Evolutionary conservation across 2,888 invertebrate genomes (phyloP), one percentile per base, ranked within the genome.

Genomic region (Pyrrhia umbra): DNA sequence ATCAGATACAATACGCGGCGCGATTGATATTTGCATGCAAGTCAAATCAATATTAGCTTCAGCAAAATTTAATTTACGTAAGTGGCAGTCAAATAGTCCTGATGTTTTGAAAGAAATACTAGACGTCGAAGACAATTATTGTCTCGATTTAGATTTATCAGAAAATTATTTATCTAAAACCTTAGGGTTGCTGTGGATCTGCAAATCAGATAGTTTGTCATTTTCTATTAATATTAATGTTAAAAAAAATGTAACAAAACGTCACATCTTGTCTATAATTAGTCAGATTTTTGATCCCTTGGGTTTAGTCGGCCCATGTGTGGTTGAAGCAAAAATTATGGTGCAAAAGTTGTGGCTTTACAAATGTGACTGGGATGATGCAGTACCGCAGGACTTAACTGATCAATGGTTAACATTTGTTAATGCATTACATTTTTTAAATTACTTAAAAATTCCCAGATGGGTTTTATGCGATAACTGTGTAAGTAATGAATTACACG

Each of bases 41-140:
- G 6, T 50, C 10, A 25, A 40, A 34, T 37, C 23, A 0, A 34
- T 50, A 13, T 4, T 62, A 50, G 13, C 18, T 9, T 55, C 45
- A n/a, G 50, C 56, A 4, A 40, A 55, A 15, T 61, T 61, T 27
- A 42, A 55, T 23, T 37, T 55, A 10, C 23, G 55, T 6, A 61
- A 62, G 39, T 62, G 49, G 49, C 49, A 20, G 9, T 62, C 56
- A 2, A 56, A 56, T 51, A 23, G 27, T 50, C 23, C 21, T 2
- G 9, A 55, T 39, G 56, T 62, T 16, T 16, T 56, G 2, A 27
- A 40, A 27, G 6, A 40, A 16, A 60, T 42, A n/a, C n/a, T 13
- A 46, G 34, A 50, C 6, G n/a, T 42, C 34, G 30, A 16, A 45
- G 15, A 2, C 34, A 55, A 2, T 45, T n/a, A 30, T 10, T n/a